Evolutionary conservation across 2,888 invertebrate genomes (phyloP), one percentile per base, ranked within the genome.

Genomic region (Amphipoea lucens): DNA sequence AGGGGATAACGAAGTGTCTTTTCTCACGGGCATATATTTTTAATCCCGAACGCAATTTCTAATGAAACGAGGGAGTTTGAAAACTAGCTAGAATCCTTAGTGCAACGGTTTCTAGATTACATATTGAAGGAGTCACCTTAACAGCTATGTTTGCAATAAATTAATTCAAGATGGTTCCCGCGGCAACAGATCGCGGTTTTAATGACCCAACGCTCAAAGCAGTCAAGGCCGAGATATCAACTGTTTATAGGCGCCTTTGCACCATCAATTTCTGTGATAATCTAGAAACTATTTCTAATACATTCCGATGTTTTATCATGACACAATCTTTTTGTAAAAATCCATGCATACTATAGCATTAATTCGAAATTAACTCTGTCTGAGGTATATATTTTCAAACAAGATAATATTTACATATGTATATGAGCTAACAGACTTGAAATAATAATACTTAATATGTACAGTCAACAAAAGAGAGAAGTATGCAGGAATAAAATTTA

Each of bases 111-210:
- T 60, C 60, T 11, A 29, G n/a, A 1, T 29, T n/a, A 9, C 29
- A 29, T 9, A 29, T 36, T 4, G 4, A 63, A 20, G 17, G 20
- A 36, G 4, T 20, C 36, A 9, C 2, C 3, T 1, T 69, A 29
- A 29, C 29, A n/a, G 45, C 14, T 40, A 40, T 83, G 40, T 80
- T 68, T 57, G 79, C 42, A 83, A 80, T 83, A 54, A 62, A 78
- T 77, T 62, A 66, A 79, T 71, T 79, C 81, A 71, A 85, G 70
- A 85, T 66, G 60, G 40, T 29, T 66, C 66, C 66, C n/a, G 85
- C 45, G 62, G 80, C 80, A 85, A 62, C 5, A 80, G 45, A 85
- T 81, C 80, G 23, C 63, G n/a, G 29, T 29, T 62, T 29, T 71
- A 62, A 60, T 67, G 70, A 60, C 23, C 66, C 40, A 79, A 79